Conservation (phyloP, 2,113 vertebrate genomes). For the Cryptomyrus ogoouensis region DNA sequence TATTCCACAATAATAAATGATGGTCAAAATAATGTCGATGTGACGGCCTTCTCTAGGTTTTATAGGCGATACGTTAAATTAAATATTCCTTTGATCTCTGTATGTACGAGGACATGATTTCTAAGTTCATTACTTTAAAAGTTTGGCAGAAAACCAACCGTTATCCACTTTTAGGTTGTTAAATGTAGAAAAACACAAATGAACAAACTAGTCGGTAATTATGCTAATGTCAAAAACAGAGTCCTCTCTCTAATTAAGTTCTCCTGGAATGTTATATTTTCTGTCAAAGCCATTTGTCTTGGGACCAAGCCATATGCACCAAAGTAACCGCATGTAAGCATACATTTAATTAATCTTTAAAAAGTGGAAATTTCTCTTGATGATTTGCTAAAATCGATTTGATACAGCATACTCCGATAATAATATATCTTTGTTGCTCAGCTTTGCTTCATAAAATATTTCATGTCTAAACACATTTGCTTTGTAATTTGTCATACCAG, state of each 20-base stretch:
- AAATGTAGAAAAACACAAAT: constrained; percentile 36
- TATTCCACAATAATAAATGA: background rate
- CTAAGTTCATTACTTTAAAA: background rate
- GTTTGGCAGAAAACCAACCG: background rate
- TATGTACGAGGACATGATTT: background rate
- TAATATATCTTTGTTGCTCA: constrained; percentile 27
- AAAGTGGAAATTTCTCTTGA: constrained; percentile 58
- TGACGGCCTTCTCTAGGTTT: background rate
- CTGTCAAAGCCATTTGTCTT: constrained; percentile 63
- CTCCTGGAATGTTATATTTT: constrained; percentile 44
- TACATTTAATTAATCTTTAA: constrained; percentile 70
- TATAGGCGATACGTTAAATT: background rate
- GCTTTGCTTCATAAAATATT: constrained; percentile 37
- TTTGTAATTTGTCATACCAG: constrained; percentile 51
- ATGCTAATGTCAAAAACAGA: constrained; percentile 51
- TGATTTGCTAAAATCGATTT: constrained; percentile 38
- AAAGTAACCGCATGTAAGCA: constrained; percentile 68
- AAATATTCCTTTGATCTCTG: background rate
- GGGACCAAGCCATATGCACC: constrained; percentile 58
- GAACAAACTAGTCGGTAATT: constrained; percentile 37
- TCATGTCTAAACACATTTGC: constrained; percentile 48
- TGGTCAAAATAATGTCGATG: background rate
- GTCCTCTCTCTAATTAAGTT: constrained; percentile 65
- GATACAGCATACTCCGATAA: constrained; percentile 38
- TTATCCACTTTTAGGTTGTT: constrained; percentile 27